Conservation (phyloP, 2,888 invertebrate species). For the Tenthredo distinguenda region DNA sequence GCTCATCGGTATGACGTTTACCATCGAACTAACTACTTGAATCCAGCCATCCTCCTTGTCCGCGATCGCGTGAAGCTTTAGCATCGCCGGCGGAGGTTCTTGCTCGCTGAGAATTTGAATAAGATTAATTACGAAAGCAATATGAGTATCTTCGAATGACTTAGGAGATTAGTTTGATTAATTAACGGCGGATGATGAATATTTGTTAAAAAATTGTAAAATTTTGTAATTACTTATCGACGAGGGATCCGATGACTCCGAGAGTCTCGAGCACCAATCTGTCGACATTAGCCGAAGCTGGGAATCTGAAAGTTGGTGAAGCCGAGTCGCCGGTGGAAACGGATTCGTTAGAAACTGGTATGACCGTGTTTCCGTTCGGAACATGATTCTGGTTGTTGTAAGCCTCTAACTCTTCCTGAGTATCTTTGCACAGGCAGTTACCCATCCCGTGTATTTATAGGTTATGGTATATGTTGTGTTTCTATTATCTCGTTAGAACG, state of each 20-base stretch:
- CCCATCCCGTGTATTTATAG: constrained; percentile 82
- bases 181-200: background rate
- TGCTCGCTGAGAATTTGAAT: constrained; percentile 84
- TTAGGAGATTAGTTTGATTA: background rate
- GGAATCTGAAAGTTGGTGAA: constrained; percentile 71
- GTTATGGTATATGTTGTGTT: constrained; percentile 25
- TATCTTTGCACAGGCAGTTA: constrained; percentile 87
- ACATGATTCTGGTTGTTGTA: constrained; percentile 72
- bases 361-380: constrained; percentile 67
- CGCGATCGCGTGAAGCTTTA: constrained; percentile 91
- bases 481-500: background rate
- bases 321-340: constrained; percentile 64
- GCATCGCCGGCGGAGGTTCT: constrained; percentile 91
- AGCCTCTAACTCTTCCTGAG: constrained; percentile 80
- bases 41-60: constrained; percentile 96
- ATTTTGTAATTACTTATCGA: constrained; percentile 85
- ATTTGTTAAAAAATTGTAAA: background rate
- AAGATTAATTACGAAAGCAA: background rate
- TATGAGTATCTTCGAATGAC: background rate
- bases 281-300: constrained; percentile 82
- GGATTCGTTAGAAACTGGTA: constrained; percentile 71
- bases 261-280: constrained; percentile 90
- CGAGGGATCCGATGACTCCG: constrained; percentile 88
- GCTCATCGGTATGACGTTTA: constrained; percentile 89
- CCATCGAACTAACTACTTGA: constrained; percentile 90